Evolutionary conservation across 2,888 invertebrate species (phyloP), one percentile per base, ranked within the genome.

Genomic region (Limnephilus auricula): DNA sequence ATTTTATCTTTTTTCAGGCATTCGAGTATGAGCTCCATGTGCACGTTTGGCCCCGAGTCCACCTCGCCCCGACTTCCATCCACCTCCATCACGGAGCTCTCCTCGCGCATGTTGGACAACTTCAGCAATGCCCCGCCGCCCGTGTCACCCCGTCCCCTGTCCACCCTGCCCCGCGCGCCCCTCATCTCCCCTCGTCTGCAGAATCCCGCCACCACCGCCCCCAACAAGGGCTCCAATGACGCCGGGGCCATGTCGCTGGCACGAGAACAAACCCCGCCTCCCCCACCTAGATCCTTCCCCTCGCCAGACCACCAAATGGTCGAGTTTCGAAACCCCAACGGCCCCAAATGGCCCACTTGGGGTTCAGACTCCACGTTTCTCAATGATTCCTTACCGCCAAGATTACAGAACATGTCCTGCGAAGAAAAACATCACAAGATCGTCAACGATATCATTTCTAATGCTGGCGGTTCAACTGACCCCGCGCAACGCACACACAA

Each of bases 221-320:
- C 90, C 32, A 91, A 91, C 85, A 92, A 92, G 65, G 91, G 92
- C 25, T 87, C 91, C 30, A 92, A 92, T 13, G 91, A 92, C 30
- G 88, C 87, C 65, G 87, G 89, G 31, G 90, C 90, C 12, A 78
- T 85, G 89, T 89, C 89, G 78, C 30, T 91, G 79, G 82, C 90
- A 10, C 91, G 89, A 31, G 82, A 82, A 83, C 83, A 89, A 88
- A 84, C 88, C 2, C 92, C 95, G 65, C 93, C 95, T 5, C 95
- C 92, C 93, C 94, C 40, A 92, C 93, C 25, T 90, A 84, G 94
- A 93, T 92, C 93, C 93, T 91, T 92, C 79, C 93, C 93, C 12
- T 93, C 93, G 10, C 93, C 93, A 4, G 93, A 93, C 80, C 93
- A 93, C 50, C 93, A 92, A 90, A 92, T 92, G 92, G 93, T 92